phyloP scores from a whole-genome alignment of 2,113 vertebrate species.

The Ciconia stormi region DNA sequence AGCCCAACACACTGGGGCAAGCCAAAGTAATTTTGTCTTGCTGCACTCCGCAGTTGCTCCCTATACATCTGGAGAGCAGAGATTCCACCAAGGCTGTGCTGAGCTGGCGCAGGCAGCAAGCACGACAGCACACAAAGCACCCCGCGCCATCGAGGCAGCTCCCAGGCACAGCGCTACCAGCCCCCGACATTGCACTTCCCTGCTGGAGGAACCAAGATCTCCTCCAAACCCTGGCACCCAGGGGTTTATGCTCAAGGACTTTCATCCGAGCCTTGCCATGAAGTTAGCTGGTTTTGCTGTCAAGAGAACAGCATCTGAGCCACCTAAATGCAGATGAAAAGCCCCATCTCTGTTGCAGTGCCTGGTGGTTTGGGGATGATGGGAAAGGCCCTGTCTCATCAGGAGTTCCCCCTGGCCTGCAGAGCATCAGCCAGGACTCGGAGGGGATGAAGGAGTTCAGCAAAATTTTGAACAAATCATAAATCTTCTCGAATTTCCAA shows the following conservation, averaged over 20 bases:
- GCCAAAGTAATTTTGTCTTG: neutral
- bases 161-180: neutral
- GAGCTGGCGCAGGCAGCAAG: neutral
- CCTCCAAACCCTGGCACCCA: neutral
- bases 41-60: neutral
- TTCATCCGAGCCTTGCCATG: neutral
- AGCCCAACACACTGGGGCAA: neutral
- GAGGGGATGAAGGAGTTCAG: neutral
- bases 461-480: neutral
- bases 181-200: neutral
- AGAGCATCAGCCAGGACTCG: neutral
- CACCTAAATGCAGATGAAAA: neutral
- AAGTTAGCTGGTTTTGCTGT: neutral
- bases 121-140: rapidly evolving
- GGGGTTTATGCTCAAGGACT: neutral
- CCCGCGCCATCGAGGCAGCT: neutral
- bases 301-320: neutral
- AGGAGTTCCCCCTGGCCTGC: neutral
- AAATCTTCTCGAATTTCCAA: neutral
- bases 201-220: neutral
- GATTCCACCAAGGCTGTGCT: neutral
- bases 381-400: neutral
- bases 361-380: neutral
- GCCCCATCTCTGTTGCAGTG: neutral
- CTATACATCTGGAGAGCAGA: neutral